Base-by-base conservation (phyloP, 2,888 invertebrate species). In the Platycheirus rosarum region DNA sequence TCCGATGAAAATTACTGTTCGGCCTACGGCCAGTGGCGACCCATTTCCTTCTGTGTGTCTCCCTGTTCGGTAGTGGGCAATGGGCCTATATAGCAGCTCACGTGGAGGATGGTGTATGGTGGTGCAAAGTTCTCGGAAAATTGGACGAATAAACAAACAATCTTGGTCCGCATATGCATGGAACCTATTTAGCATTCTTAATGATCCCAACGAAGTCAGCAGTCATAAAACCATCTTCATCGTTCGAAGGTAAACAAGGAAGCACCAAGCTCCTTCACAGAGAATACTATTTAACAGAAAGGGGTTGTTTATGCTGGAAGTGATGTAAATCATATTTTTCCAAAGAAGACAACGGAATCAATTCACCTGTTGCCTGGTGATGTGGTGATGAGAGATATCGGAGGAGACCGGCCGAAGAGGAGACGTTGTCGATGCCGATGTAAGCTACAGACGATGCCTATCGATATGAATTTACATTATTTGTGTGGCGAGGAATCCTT, bases 171-270 rank as follows among this genome's bases (percentile, higher is more conserved):
- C 60, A 44, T 29, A 29, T 29, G 49, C 8, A 5, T 63, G 55
- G 42, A 70, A 80, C 75, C 65, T 80, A 80, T 80, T 80, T 80
- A 80, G 80, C 80, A 80, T 80, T 80, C 80, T 62, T 80, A 80
- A 75, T 75, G 75, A 70, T 70, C 42, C 16, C n/a, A 48, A 32
- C 14, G 8, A 42, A 51, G 57, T 29, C 51, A 48, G 16, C 13
- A 35, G 26, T 26, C 37, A 29, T 37, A 49, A 55, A 53, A 71
- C 23, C 60, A 62, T 51, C 62, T 32, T 65, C 20, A 51, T n/a
- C 9, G 57, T 11, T 26, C 18, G 29, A 70, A 48, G 37, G 66
- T 75, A 80, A 80, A 80, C 80, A 80, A 80, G 75, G 70, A 80
- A 80, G 70, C 60, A n/a, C n/a, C n/a, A 16, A 29, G 29, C n/a